Evolutionary conservation across 2,113 vertebrate genomes (phyloP), one percentile per base, ranked within the genome.

Genomic region (Ahaetulla prasina): DNA sequence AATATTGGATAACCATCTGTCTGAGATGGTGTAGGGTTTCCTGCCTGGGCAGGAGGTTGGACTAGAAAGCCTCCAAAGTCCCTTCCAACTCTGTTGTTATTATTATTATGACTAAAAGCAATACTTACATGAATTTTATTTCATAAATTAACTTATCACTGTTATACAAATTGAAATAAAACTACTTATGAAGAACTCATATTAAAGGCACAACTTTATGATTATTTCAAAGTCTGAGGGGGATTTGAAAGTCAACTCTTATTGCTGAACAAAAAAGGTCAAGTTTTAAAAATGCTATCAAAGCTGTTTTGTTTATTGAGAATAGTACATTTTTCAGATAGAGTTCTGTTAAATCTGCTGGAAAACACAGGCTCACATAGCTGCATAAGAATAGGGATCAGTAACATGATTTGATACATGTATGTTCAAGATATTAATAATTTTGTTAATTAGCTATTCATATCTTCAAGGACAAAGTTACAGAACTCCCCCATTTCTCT

Each of bases 231-330:
- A 85, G 35, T 74, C 23, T 39, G 84, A 55, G 87, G 18, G 52
- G 47, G 25, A 85, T 91, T 93, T 63, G 53, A 91, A 93, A 74
- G 74, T 85, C 68, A 89, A 90, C 43, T 52, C 43, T 89, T 80
- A 49, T 47, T 87, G 63, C 63, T 89, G 47, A 80, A 60, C 86
- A 89, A 55, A 50, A 4, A 35, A 22, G 43, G 35, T 85, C 4
- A 60, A 60, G 25, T 89, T 68, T n/a, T 85, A 35, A 89, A 87
- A 85, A 85, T 85, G 25, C 91, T 85, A 89, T 91, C 45, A 93
- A 89, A 86, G 90, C 74, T 60, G 68, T 52, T 89, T 91, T 93
- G 87, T 91, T 91, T 89, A 89, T 88, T 60, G 53, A 60, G 68
- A 93, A 84, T 2, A 52, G 45, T 85, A 49, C 9, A 16, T n/a